Conservation (phyloP, 2,888 invertebrate species). For the Troglohyphantes excavatus region DNA sequence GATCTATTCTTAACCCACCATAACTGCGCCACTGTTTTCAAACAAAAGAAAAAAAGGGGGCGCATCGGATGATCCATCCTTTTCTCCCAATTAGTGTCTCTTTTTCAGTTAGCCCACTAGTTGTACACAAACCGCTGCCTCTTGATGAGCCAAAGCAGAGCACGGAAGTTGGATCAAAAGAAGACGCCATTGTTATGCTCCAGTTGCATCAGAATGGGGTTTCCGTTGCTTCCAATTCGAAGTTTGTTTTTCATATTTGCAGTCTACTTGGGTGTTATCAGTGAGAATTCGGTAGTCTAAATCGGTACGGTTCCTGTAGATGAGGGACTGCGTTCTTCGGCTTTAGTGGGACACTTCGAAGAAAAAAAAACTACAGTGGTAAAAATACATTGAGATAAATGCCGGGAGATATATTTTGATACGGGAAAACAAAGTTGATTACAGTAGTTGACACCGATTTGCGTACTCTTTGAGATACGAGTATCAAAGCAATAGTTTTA, state of each 20-base stretch:
- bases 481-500: too few relatives aligned
- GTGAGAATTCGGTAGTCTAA: too few relatives aligned
- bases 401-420: too few relatives aligned
- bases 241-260: conserved; percentile 11
- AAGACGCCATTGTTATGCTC: conserved; percentile 37
- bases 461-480: too few relatives aligned
- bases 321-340: too few relatives aligned
- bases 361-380: too few relatives aligned
- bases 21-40: not conserved
- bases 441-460: too few relatives aligned
- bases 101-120: conserved; percentile 16
- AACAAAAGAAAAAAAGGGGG: conserved; percentile 14
- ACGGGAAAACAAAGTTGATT: too few relatives aligned
- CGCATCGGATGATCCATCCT: not conserved
- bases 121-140: not conserved
- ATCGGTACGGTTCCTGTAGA: too few relatives aligned
- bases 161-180: too few relatives aligned
- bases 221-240: conserved; percentile 11
- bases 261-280: not conserved
- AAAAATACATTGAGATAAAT: too few relatives aligned
- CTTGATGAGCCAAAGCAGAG: conserved; percentile 30
- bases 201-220: conserved; percentile 25
- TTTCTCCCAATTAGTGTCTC: conserved; percentile 24
- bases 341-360: too few relatives aligned
- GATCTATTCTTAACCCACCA: conserved; percentile 26